phyloP scores from a whole-genome alignment of 2,888 invertebrate species.

The Papilio protenor region DNA sequence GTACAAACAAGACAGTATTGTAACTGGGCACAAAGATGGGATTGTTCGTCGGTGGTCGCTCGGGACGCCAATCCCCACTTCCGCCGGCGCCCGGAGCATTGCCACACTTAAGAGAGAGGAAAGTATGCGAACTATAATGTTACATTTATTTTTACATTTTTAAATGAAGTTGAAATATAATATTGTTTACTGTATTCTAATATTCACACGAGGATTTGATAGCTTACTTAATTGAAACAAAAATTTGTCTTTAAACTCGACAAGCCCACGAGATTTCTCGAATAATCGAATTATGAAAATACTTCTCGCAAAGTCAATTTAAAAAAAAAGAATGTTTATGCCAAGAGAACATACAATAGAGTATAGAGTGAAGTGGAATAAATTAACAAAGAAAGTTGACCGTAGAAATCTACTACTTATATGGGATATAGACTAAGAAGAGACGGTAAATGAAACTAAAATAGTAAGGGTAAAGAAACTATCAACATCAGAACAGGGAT shows the following conservation, averaged over 20 bases:
- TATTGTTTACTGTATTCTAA: conserved; percentile 2
- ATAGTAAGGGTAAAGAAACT: too few species aligned
- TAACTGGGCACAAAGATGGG: conserved; percentile 59
- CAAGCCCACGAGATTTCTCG: conserved; percentile 9
- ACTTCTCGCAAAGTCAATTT: too few species aligned
- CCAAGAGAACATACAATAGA: too few species aligned
- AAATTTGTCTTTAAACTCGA: background rate
- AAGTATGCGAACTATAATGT: conserved; percentile 47
- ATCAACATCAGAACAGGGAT: too few species aligned
- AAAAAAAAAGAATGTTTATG: too few species aligned
- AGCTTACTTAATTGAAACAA: conserved; percentile 33
- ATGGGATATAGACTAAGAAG: too few species aligned
- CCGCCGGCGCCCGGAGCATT: conserved; percentile 79
- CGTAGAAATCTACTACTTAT: too few species aligned
- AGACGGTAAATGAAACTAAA: too few species aligned
- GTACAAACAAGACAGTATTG: conserved; percentile 44
- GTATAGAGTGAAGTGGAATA: too few species aligned
- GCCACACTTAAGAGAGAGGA: conserved; percentile 65
- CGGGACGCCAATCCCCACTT: conserved; percentile 69
- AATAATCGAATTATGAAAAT: background rate
- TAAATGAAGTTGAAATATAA: conserved; percentile 2
- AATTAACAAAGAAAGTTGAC: too few species aligned
- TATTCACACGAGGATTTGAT: background rate
- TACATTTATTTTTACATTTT: conserved; percentile 19
- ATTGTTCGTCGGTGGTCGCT: conserved; percentile 69